Percentiles rank a stretch among this genome's conserved stretches.
Evolutionary conservation across 1,140 invertebrate genomes (phyloP).

Genomic region (Pristionchus pacificus): DNA sequence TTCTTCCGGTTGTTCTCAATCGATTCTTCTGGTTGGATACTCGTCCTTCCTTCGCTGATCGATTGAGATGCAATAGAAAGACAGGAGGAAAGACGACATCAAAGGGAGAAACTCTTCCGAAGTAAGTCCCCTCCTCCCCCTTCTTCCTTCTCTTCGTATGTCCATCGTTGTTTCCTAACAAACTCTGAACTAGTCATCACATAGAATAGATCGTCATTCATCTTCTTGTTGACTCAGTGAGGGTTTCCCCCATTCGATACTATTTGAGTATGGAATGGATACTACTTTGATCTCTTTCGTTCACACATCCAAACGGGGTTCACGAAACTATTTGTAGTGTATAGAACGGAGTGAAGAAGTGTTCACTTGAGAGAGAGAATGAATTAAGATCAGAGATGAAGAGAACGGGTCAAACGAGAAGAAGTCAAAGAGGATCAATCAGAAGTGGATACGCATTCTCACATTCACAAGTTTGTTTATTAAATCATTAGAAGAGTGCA

Average conservation of each 20-base stretch:
- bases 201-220: neutral
- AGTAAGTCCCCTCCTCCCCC: neutral
- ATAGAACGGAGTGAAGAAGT: too few relatives aligned
- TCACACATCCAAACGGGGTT: too few relatives aligned
- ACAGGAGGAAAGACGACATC: slow-evolving; percentile 58
- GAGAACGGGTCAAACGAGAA: slow-evolving; percentile 78
- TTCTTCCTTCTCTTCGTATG: neutral
- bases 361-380: too few relatives aligned
- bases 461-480: slow-evolving; percentile 69
- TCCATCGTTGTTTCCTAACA: neutral
- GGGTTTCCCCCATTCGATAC: slow-evolving; percentile 24
- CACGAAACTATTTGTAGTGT: too few relatives aligned
- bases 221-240: slow-evolving; percentile 14
- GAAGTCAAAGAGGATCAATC: slow-evolving; percentile 76
- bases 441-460: slow-evolving; percentile 97
- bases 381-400: slow-evolving; percentile 67
- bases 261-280: too few relatives aligned
- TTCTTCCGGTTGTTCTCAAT: slow-evolving; percentile 89
- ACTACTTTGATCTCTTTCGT: too few relatives aligned
- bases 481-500: too few relatives aligned
- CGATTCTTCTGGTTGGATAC: slow-evolving; percentile 84
- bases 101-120: slow-evolving; percentile 18
- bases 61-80: slow-evolving; percentile 77
- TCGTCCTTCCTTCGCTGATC: slow-evolving; percentile 82
- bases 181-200: slow-evolving; percentile 4